These are phyloP conservation scores for Mobula birostris DNA, from an alignment of 2,113 vertebrate species.

Conservation along the genomic window DNA sequence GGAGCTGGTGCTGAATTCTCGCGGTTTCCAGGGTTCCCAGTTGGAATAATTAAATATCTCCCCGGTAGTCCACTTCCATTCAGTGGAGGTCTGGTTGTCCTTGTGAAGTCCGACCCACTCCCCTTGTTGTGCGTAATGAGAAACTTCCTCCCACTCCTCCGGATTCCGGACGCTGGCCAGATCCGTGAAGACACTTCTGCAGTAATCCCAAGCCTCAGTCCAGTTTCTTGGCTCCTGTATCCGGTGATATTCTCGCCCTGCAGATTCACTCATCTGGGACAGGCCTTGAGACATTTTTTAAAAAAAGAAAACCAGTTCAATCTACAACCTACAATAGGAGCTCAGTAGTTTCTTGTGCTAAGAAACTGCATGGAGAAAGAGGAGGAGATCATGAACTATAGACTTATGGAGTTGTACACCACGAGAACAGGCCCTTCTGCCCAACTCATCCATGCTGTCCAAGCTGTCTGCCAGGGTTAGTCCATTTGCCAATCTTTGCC, in stretches of 20 bases:
- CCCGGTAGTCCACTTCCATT: background rate
- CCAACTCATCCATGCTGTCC: too few relatives aligned
- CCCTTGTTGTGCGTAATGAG: too few relatives aligned
- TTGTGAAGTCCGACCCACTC: background rate
- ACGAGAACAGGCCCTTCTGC: too few relatives aligned
- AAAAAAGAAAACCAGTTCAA: background rate
- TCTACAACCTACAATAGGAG: too few relatives aligned
- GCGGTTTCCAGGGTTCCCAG: background rate
- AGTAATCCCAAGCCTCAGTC: background rate
- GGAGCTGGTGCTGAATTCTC: background rate
- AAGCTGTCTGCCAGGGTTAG: too few relatives aligned
- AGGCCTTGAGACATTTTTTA: background rate
- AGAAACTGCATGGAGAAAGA: too few relatives aligned
- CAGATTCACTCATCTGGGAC: background rate
- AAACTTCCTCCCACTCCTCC: background rate
- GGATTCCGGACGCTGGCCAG: background rate
- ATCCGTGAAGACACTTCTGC: background rate
- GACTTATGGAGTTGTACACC: too few relatives aligned
- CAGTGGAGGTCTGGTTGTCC: background rate
- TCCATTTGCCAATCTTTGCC: too few relatives aligned
- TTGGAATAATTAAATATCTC: background rate
- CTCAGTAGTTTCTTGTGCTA: too few relatives aligned
- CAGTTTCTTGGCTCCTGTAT: background rate
- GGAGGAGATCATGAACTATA: too few relatives aligned
- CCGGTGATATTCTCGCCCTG: background rate